Base-by-base conservation (phyloP, 2,797 vertebrate genomes). In the Liparis tanakae region DNA sequence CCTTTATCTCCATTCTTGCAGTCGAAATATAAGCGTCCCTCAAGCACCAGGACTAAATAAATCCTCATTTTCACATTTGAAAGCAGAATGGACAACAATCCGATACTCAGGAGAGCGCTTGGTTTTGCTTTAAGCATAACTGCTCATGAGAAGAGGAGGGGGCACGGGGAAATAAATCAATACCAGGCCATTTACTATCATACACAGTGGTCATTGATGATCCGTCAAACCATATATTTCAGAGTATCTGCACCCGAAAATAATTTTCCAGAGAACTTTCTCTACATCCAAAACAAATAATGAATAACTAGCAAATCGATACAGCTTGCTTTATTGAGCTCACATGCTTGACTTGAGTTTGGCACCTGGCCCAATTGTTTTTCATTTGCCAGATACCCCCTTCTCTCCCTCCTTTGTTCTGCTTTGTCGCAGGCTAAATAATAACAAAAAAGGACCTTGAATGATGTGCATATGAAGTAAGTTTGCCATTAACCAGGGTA, bases 231-330 rank as follows among this genome's bases (percentile, higher is more conserved):
- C 74, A 80, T 90, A 90, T 85, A 87, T 89, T 92, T 91, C 72
- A 63, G 57, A 82, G 70, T 84, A 80, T 80, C 69, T 76, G 77
- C 80, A 72, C 78, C 65, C 78, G 76, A 77, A 79, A 88, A 88
- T 85, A 69, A 85, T 92, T 92, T 90, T 89, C 84, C 76, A 87
- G 82, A 87, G 86, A 91, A 92, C 86, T 90, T 91, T 90, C 88
- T 81, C 84, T 84, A 86, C 86, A 89, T 93, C 90, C 88, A 91
- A 92, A 92, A 93, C 88, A 92, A 92, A 92, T 91, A 87, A 93
- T 88, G 87, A 91, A 90, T 88, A 86, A 89, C 86, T 86, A 68
- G 43, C 72, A 78, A 85, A 92, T 93, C 90, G 56, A 93, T 91
- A 79, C 66, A 22, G 73, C 77, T 72, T 81, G 84, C 86, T 88